Evolutionary conservation across 2,113 vertebrate genomes (phyloP).

Genomic region (Calyptommatus sinebrachiatus): DNA sequence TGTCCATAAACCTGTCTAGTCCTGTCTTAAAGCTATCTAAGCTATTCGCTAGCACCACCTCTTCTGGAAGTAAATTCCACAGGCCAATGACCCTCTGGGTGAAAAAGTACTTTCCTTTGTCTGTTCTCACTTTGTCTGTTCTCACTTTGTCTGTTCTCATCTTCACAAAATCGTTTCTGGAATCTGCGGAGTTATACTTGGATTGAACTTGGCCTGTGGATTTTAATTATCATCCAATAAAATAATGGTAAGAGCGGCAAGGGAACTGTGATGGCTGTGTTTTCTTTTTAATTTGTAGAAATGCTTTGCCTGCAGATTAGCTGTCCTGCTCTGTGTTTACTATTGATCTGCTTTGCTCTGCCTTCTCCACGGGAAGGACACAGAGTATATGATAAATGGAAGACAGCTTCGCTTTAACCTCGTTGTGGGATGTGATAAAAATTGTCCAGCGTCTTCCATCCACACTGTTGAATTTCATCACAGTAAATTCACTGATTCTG

Average conservation of each 20-base stretch:
- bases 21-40: too few relatives aligned
- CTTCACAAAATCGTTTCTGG: slow-evolving; percentile 20
- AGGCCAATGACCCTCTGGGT: too few relatives aligned
- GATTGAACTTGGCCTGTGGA: slow-evolving; percentile 28
- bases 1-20: too few relatives aligned
- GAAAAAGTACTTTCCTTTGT: too few relatives aligned
- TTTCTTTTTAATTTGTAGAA: slow-evolving; percentile 66
- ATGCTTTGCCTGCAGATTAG: slow-evolving; percentile 61
- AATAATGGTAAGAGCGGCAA: slow-evolving; percentile 48
- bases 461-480: not conserved
- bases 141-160: too few relatives aligned
- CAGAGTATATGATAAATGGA: slow-evolving; percentile 17
- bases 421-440: not conserved
- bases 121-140: too few relatives aligned
- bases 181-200: slow-evolving; percentile 33
- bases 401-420: slow-evolving; percentile 4
- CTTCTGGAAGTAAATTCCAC: too few relatives aligned
- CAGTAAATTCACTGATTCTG: not conserved
- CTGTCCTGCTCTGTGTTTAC: slow-evolving; percentile 47
- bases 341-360: slow-evolving; percentile 55
- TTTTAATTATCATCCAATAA: slow-evolving; percentile 63
- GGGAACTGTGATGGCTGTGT: slow-evolving; percentile 59
- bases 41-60: too few relatives aligned
- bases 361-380: not conserved
- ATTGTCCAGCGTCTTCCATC: not conserved